phyloP scores from a whole-genome alignment of 2,113 vertebrate genomes.

The Thunnus maccoyii region DNA sequence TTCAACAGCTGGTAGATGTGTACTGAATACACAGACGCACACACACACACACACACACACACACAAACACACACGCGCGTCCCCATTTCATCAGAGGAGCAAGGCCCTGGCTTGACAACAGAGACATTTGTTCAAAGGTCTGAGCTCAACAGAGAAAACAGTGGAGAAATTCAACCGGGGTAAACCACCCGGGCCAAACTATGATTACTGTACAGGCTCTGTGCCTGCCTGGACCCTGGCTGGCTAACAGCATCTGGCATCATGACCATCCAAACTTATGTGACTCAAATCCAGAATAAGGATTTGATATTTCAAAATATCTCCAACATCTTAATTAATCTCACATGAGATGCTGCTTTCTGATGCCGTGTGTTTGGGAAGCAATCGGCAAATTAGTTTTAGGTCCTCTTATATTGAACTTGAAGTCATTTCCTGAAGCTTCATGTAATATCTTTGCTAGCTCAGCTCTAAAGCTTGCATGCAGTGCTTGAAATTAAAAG shows the following conservation, averaged over 20 bases:
- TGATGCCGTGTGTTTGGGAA: constrained; percentile 45
- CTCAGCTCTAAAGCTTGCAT: not conserved
- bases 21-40: constrained; percentile 22
- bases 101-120: constrained; percentile 62
- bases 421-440: constrained; percentile 16
- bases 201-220: constrained; percentile 31
- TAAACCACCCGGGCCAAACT: constrained; percentile 1
- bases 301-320: constrained; percentile 30
- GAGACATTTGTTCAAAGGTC: constrained; percentile 59
- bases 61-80: constrained; percentile 16
- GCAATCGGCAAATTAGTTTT: constrained; percentile 30
- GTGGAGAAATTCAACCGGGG: constrained; percentile 7
- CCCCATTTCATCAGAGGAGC: constrained; percentile 54
- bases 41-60: constrained; percentile 26
- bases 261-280: constrained; percentile 10
- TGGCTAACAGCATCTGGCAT: constrained; percentile 1
- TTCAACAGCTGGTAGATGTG: constrained; percentile 75
- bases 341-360: constrained; percentile 29
- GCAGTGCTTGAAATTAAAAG: constrained; percentile 3
- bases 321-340: constrained; percentile 59
- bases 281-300: constrained; percentile 12
- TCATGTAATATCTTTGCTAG: not conserved
- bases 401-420: constrained; percentile 32
- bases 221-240: not conserved
- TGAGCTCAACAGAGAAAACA: constrained; percentile 48